Base-by-base conservation (phyloP, 1,140 invertebrate species). In the Acyrthosiphon pisum region DNA sequence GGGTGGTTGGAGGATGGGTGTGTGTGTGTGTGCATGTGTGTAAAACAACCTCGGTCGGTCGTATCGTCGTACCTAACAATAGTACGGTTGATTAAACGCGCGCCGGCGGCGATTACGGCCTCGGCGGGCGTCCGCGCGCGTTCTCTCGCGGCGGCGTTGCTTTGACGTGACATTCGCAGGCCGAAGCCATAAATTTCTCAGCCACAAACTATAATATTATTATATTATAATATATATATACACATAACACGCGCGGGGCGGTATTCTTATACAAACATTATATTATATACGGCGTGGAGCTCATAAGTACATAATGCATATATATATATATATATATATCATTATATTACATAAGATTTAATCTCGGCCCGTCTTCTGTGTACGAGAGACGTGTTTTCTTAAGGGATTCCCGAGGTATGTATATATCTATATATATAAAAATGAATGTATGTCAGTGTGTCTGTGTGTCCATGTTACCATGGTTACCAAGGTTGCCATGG, bases 111-210 rank as follows among this genome's bases (percentile, higher is more conserved):
- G 48, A 87, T 48, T 35, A 87, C 48, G 30, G 46, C 37, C 88
- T 22, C 46, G 86, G 46, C 44, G 46, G 86, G 44, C 26, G 44
- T 48, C 46, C 48, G 48, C 44, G 23, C 46, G 88, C 87, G 87
- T 76, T 76, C 30, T 76, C 48, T 18, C 3, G 48, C 48, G 48
- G 20, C 81, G 22, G 81, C 81, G 81, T 44, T 30, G 44, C 20
- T 50, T 22, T 88, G n/a, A 89, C 53, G 23, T 53, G 87, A 89
- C 87, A 37, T 37, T 41, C 22, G 88, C 88, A 56, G n/a, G 35
- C 88, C 22, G n/a, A 6, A 53, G 87, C 87, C 14, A 89, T 89
- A 89, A 89, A 89, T 89, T 89, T 48, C 44, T 50, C 14, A 18
- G 30, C 48, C 35, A 41, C n/a, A 53, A 20, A 86, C 37, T 35